These are phyloP conservation scores for Camponotus fellah DNA, from an alignment of 2,888 invertebrate genomes.

Conservation along the genomic window DNA sequence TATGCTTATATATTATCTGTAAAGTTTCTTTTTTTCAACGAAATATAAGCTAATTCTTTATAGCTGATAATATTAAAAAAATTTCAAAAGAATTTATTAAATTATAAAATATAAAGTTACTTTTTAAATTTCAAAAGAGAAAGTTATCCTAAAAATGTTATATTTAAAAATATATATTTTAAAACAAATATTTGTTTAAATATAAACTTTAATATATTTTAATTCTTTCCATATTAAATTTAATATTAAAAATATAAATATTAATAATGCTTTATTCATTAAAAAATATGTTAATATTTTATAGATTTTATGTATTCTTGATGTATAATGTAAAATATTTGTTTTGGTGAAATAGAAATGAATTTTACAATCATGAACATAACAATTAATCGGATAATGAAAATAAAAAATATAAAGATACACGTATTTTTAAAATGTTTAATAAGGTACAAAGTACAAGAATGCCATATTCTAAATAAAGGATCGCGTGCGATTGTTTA, in stretches of 20 bases:
- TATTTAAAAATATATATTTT: neutral
- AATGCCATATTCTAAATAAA: slow-evolving; percentile 19
- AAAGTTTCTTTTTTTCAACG: slow-evolving; percentile 1
- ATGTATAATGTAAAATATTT: neutral
- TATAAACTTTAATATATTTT: neutral
- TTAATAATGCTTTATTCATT: neutral
- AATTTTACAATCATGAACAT: neutral
- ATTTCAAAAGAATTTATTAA: neutral
- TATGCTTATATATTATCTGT: neutral
- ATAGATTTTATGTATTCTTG: neutral
- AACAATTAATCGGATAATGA: neutral
- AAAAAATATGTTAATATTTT: neutral
- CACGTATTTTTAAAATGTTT: slow-evolving; percentile 10
- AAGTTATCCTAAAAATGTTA: neutral
- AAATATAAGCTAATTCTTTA: neutral
- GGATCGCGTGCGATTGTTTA: slow-evolving; percentile 10
- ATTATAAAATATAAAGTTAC: neutral
- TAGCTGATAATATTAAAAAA: neutral
- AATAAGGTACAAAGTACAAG: neutral
- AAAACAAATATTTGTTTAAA: neutral
- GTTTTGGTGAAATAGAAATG: neutral
- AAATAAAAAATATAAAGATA: slow-evolving; percentile 8
- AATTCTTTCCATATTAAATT: neutral
- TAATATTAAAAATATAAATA: slow-evolving; percentile 6
- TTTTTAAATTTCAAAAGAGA: neutral